Evolutionary conservation across 1,140 invertebrate species (phyloP).

Genomic region (Oncopeltus fasciatus): DNA sequence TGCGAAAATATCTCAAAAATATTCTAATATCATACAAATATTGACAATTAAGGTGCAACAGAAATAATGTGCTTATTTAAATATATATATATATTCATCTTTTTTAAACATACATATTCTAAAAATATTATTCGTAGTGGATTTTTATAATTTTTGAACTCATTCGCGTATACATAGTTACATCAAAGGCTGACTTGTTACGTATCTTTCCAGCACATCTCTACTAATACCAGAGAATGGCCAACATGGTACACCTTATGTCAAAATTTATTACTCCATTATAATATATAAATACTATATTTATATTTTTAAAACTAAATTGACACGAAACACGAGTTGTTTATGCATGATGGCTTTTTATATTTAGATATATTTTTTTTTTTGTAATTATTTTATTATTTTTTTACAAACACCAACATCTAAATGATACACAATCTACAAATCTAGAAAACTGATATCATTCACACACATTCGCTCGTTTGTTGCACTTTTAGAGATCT

Average conservation of each 20-base stretch:
- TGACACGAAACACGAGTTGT: constrained; percentile 15
- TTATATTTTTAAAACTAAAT: constrained; percentile 7
- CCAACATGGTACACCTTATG: too few relatives aligned
- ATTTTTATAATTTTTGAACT: neutral
- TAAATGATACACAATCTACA: constrained; percentile 3
- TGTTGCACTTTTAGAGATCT: constrained; percentile 13
- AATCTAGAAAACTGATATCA: constrained; percentile 4
- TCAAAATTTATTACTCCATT: too few relatives aligned
- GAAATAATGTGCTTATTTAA: constrained; percentile 2
- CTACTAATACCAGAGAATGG: too few relatives aligned
- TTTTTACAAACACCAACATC: constrained; percentile 11
- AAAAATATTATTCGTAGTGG: neutral
- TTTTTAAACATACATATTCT: neutral
- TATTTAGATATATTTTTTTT: too few relatives aligned
- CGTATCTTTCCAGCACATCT: constrained; percentile 4
- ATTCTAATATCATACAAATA: neutral
- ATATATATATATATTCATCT: neutral
- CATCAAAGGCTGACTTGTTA: constrained; percentile 5
- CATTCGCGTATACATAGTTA: constrained; percentile 15
- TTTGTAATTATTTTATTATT: constrained; percentile 4
- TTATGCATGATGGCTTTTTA: neutral
- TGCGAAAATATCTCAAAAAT: constrained; percentile 9
- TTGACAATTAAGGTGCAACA: constrained; percentile 4
- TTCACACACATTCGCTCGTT: neutral
- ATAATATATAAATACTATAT: too few relatives aligned